Conservation (phyloP, 2,888 invertebrate genomes). For the Eugnorisma glareosa region DNA sequence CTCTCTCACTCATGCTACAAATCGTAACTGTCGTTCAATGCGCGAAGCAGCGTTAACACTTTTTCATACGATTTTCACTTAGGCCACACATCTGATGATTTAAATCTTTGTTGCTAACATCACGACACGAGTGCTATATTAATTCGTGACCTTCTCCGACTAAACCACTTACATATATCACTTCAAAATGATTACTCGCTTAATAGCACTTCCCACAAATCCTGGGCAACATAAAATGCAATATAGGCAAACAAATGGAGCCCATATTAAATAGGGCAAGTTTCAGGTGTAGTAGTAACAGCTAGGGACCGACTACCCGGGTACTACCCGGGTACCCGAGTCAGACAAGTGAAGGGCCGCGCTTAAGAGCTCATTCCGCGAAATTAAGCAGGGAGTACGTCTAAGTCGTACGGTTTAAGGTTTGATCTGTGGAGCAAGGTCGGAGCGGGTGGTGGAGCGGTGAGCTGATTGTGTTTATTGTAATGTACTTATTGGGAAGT, state of each 20-base stretch:
- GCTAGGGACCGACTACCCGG: slow-evolving; percentile 52
- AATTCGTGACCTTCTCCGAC: background rate
- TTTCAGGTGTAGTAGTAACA: slow-evolving; percentile 68
- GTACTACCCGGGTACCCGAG: slow-evolving; percentile 56
- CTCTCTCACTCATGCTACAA: background rate
- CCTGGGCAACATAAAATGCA: slow-evolving; percentile 64
- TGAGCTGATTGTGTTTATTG: slow-evolving; percentile 7
- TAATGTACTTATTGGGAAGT: slow-evolving; percentile 2
- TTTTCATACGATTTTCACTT: background rate
- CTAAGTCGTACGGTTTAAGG: slow-evolving; percentile 82
- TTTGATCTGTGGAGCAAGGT: slow-evolving; percentile 64
- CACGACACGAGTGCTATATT: background rate
- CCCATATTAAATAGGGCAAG: slow-evolving; percentile 67
- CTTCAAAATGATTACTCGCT: slow-evolving; percentile 41
- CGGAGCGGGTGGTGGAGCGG: slow-evolving; percentile 61
- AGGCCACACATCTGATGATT: background rate
- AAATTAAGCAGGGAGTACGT: slow-evolving; percentile 86
- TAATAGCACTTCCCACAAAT: slow-evolving; percentile 61
- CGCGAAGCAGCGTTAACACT: background rate
- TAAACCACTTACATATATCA: slow-evolving; percentile 43
- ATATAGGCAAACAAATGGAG: slow-evolving; percentile 65
- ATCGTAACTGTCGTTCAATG: background rate
- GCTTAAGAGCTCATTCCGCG: slow-evolving; percentile 87
- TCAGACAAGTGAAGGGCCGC: slow-evolving; percentile 81
- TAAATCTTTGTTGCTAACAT: background rate